Base-by-base conservation (phyloP, 2,797 vertebrate genomes). In the Chrosomus eos region DNA sequence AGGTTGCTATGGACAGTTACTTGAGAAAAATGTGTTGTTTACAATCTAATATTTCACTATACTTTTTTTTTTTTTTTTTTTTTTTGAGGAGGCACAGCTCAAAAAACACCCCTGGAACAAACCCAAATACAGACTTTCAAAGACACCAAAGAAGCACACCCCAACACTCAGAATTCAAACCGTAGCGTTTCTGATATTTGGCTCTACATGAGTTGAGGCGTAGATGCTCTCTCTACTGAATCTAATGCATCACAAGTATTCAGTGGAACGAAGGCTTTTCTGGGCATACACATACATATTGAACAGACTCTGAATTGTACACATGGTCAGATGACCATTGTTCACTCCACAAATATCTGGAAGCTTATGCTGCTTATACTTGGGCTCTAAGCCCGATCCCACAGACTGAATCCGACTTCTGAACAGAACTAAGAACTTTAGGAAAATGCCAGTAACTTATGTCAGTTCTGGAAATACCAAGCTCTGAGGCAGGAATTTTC, bases 321-420 rank as follows among this genome's bases (percentile, higher is more conserved):
- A 45, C 87, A 66, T 43, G 74, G 53, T 45, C 76, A 82, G 68
- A 81, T 73, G 80, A 68, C 74, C 51, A 83, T 77, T 78, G 76
- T 82, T 85, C 83, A 75, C 81, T 68, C 67, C 36, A 71, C 80
- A 82, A 74, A 81, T 38, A 51, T 85, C 74, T 55, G 45, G 33
- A 79, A 79, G 80, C 80, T 87, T 85, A 85, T 82, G 48, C 75
- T 79, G 76, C 83, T 87, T 85, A 85, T 82, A 77, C 68, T 79
- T 82, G 38, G 66, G 66, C 83, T 40, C 48, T 82, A 40, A 62
- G 51, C 77, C 82, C 26, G 68, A 74, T 60, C 60, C 62, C 28
- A 31, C 82, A 80, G 81, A 58, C 74, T 80, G 85, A 84, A 87
- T 82, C 78, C 68, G 40, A 72, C 60, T 64, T n/a, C 28, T 68